Evolutionary conservation across 2,113 vertebrate genomes (phyloP), one percentile per base, ranked within the genome.

Genomic region (Scolopax mira): DNA sequence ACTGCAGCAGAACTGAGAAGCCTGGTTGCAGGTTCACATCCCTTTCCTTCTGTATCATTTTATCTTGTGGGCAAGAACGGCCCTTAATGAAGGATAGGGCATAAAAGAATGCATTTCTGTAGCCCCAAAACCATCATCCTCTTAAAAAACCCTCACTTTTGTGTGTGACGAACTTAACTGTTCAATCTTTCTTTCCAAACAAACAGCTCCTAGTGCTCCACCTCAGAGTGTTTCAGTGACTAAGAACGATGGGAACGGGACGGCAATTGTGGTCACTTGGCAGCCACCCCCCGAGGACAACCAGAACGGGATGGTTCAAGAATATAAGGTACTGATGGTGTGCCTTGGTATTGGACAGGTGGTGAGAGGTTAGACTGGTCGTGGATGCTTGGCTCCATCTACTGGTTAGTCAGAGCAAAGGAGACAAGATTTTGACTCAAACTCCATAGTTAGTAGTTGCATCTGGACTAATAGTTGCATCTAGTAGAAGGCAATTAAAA

Each of bases 291-390:
- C 99, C 13, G 99, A 99, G 94, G 99, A 99, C 72, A 98, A 98
- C 67, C 99, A 98, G 60, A 99, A 99, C 61, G 99, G 99, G 72
- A 98, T 99, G 98, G 98, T 99, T 87, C 99, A 99, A 79, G 99
- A 99, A 77, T 99, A 99, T 48, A 99, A 99, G 99, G 99, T 99
- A 98, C 97, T 28, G 73, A 44, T 60, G 77, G 17, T 52, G 4
- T 3, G 7, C 49, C 42, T 41, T 12, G 54, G 5, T 25, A 0
- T 64, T 21, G 81, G 60, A 58, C 77, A 23, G 30, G 37, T 7
- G 10, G 35, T 4, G 46, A 41, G 61, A 42, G 25, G 7, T 61
- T 23, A 39, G 41, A 54, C 70, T 93, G 96, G 98, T 89, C 7
- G 22, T 98, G 98, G 97, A 61, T 93, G 97, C 98, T 97, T 98